Evolutionary conservation across 2,888 invertebrate species (phyloP), one percentile per base, ranked within the genome.

Genomic region (Lagria hirta): DNA sequence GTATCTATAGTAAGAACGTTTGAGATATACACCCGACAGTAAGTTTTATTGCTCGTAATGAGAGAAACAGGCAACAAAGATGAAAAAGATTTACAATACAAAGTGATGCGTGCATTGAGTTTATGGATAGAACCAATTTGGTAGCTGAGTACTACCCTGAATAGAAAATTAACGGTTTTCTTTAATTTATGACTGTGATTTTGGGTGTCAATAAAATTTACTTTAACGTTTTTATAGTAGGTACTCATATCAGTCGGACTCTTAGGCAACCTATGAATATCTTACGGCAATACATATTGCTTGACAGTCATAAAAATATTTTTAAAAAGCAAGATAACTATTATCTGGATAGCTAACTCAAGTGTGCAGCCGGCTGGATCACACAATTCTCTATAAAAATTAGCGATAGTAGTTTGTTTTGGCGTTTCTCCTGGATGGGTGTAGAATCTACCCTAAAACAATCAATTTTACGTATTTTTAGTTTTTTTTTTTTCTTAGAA

Each of bases 241-340:
- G 6, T 6, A n/a, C n/a, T n/a, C n/a, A n/a, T 6, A 18, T 4
- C 18, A 18, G 18, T 18, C 6, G 6, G 4, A 6, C 4, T 18
- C 5, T 6, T 4, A 18, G 4, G 4, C 6, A 18, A 6, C 6
- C 5, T 18, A 29, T n/a, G n/a, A n/a, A n/a, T n/a, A n/a, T 24
- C 26, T 15, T 43, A 43, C 37, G 43, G 43, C 4, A 18, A 3
- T 4, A 32, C 4, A 13, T 32, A 37, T 30, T 37, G 37, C 23
- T 18, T 43, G 4, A 11, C 15, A 1, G 37, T 21, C 3, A 13
- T 1, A 6, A 30, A 14, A 3, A 40, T 1, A 5, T 23, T 77
- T 60, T 80, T 80, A 11, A 78, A 74, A 11, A 78, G 65, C 73
- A 81, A 75, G 48, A 79, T 76, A 35, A 78, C 74, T 8, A 75